A percentile compares a stretch with the other conserved stretches of the same genome.
Conservation (phyloP, 2,888 invertebrate species). For the Nemoura dubitans region DNA sequence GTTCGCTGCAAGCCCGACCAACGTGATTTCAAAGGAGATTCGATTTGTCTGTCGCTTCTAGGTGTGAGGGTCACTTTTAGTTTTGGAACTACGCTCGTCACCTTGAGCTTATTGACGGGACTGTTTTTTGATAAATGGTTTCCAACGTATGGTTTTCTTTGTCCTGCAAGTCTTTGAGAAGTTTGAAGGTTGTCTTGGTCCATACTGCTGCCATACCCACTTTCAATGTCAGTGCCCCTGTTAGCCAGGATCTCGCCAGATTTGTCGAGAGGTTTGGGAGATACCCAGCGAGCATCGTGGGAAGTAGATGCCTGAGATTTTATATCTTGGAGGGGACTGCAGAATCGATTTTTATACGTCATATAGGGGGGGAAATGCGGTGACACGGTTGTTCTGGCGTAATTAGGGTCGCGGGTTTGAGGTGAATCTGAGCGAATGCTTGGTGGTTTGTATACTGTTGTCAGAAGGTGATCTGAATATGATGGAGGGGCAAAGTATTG, state of each 20-base stretch:
- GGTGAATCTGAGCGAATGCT: not conserved
- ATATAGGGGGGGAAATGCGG: not conserved
- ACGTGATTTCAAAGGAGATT: not conserved
- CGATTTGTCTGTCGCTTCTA: not conserved
- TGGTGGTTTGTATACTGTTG: not conserved
- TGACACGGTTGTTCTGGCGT: not conserved
- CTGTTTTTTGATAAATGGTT: not conserved
- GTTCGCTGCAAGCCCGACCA: not conserved
- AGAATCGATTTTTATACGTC: not conserved
- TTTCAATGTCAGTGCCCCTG: not conserved
- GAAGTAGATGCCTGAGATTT: not conserved
- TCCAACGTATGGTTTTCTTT: not conserved
- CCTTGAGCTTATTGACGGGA: not conserved
- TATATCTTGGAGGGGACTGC: not conserved
- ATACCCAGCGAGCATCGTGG: not conserved
- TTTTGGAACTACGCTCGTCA: not conserved
- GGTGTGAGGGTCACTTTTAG: not conserved
- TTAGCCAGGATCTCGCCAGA: not conserved
- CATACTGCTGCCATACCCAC: conserved; percentile 1
- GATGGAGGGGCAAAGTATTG: not conserved
- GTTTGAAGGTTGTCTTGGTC: not conserved
- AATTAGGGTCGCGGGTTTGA: not conserved
- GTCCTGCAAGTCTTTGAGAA: not conserved
- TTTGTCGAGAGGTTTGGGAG: not conserved
- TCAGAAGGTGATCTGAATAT: not conserved